Percentiles rank a stretch among this genome's conserved stretches.
These are phyloP conservation scores for Mola mola DNA, from an alignment of 2,113 vertebrate species.

Conservation along the genomic window DNA sequence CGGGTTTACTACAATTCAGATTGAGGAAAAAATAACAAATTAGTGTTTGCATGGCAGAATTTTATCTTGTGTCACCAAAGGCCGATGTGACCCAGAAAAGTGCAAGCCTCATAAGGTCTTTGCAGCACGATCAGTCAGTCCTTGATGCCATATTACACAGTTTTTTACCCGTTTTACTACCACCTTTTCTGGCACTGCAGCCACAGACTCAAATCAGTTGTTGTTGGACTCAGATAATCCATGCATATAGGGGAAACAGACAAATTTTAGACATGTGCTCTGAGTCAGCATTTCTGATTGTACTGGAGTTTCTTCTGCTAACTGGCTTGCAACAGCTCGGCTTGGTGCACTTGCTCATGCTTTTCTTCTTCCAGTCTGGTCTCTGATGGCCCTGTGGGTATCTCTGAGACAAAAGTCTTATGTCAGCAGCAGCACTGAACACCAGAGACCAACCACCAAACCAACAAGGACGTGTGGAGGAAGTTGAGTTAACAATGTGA, in stretches of 20 bases:
- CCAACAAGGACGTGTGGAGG: conserved; percentile 21
- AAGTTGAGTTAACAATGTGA: conserved; percentile 5
- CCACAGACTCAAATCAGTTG: conserved; percentile 14
- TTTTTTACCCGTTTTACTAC: conserved; percentile 6
- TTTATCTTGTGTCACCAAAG: conserved; percentile 22
- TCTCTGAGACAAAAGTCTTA: conserved; percentile 52
- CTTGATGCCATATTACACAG: conserved; percentile 5
- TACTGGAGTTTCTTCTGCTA: conserved; percentile 43
- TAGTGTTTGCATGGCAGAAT: conserved; percentile 1
- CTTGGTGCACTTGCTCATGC: conserved; percentile 20
- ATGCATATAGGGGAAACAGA: conserved; percentile 17
- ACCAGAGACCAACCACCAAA: conserved; percentile 39
- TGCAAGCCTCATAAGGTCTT: conserved; percentile 5
- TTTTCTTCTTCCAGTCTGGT: conserved; percentile 38
- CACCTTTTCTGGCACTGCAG: conserved; percentile 10
- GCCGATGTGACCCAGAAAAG: conserved; percentile 50
- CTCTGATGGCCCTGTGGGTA: conserved; percentile 38
- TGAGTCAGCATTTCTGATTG: conserved; percentile 46
- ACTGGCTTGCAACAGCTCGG: conserved; percentile 13
- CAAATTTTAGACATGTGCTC: conserved; percentile 18
- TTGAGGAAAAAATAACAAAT: conserved; percentile 17
- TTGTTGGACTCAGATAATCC: conserved; percentile 35
- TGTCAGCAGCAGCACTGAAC: conserved; percentile 56
- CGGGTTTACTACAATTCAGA: conserved; percentile 3
- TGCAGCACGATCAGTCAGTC: conserved; percentile 4